Conservation (phyloP, 2,888 invertebrate species). For the Spilarctia lutea region DNA sequence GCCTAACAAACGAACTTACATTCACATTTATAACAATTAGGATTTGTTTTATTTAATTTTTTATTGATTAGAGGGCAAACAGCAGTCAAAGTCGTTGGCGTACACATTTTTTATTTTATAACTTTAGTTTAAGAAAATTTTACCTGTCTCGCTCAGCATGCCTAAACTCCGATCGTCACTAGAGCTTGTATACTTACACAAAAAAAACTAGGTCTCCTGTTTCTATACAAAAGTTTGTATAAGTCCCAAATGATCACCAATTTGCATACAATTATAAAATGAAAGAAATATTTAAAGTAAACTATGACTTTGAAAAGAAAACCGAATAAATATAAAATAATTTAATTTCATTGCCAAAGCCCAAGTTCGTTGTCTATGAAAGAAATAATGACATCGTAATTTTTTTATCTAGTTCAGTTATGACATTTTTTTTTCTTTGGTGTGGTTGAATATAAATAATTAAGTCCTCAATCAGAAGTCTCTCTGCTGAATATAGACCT, state of each 20-base stretch:
- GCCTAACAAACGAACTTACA: no score
- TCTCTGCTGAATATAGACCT: no score
- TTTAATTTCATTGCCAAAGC: neutral
- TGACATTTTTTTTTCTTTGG: no score
- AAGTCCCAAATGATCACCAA: neutral
- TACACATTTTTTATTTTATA: neutral
- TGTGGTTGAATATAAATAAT: no score
- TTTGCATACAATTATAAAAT: constrained; percentile 15
- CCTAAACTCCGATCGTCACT: neutral
- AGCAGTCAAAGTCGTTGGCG: no score
- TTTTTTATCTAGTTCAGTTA: no score
- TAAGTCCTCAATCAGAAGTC: no score
- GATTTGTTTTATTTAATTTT: no score
- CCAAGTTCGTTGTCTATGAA: neutral
- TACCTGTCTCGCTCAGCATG: neutral
- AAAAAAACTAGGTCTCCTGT: constrained; percentile 7
- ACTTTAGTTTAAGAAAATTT: neutral
- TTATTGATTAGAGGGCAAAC: no score
- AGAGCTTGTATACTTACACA: neutral
- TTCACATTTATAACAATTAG: no score
- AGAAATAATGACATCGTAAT: neutral
- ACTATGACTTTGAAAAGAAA: neutral
- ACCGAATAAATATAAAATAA: neutral
- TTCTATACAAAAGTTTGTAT: constrained; percentile 17
- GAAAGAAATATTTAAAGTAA: constrained; percentile 9